Conservation (phyloP, 1,140 invertebrate genomes). For the Drosophila navojoa region DNA sequence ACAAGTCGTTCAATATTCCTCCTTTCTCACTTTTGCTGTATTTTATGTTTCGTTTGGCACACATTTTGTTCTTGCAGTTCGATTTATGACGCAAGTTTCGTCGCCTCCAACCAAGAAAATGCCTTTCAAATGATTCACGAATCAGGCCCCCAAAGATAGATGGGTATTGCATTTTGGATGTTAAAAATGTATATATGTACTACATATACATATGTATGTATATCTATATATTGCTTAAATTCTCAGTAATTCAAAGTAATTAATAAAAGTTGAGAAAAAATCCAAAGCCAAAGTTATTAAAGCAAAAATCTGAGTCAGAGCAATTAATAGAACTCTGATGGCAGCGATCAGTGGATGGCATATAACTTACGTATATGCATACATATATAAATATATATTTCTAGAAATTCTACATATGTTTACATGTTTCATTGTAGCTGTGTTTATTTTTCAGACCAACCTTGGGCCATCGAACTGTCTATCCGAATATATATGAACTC, state of each 20-base stretch:
- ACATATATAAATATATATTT: slow-evolving; percentile 16
- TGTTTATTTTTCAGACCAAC: slow-evolving; percentile 45
- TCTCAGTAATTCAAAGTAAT: neutral
- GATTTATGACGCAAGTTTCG: slow-evolving; percentile 67
- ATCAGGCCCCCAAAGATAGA: neutral
- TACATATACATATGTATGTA: neutral
- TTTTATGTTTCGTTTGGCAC: slow-evolving; percentile 72
- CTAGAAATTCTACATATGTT: slow-evolving; percentile 46
- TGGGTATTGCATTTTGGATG: neutral
- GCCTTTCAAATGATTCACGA: slow-evolving; percentile 36
- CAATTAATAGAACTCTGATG: slow-evolving; percentile 41
- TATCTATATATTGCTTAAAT: too few species aligned
- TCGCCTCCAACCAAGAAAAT: slow-evolving; percentile 33
- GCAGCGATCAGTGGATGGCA: slow-evolving; percentile 13
- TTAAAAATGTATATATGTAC: neutral
- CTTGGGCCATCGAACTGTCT: slow-evolving; percentile 64
- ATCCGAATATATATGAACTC: neutral
- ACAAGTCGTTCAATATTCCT: neutral
- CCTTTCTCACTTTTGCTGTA: slow-evolving; percentile 2
- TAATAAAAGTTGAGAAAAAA: slow-evolving; percentile 16
- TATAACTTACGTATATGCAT: neutral
- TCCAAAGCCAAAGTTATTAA: slow-evolving; percentile 19
- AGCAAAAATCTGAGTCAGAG: slow-evolving; percentile 35
- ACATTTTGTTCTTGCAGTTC: slow-evolving; percentile 67
- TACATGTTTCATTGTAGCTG: slow-evolving; percentile 50